Evolutionary conservation across 1,140 invertebrate species (phyloP), one percentile per base, ranked within the genome.

Genomic region (Drosophila carrolli): DNA sequence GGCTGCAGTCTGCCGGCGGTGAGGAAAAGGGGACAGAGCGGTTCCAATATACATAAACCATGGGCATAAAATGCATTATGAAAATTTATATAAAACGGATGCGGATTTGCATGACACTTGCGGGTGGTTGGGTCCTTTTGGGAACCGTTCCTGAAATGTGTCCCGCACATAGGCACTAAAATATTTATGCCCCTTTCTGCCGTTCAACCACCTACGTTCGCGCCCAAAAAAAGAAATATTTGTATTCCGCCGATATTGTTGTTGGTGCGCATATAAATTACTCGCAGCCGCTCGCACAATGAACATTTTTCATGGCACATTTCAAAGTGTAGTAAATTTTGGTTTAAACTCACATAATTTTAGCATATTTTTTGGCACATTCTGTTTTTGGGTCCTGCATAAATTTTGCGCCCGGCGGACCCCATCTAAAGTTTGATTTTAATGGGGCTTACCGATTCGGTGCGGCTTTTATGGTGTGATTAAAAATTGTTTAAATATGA

Each of bases 401-500:
- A 84, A 73, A 73, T 77, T 71, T 59, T 13, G 71, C 19, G 37
- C 9, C 10, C 29, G 29, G 47, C 27, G n/a, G 16, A 11, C 27
- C 4, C 38, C 38, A 11, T 57, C 51, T 54, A 54, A 54, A 63
- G 68, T 72, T 72, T 71, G 68, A 70, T 71, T 72, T 58, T 71
- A 71, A 58, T 51, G 53, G 62, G 44, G 66, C 67, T 72, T 71
- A 72, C 68, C 53, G 68, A 58, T 71, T 58, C 46, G 44, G 19
- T 27, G 67, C 43, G 41, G 74, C 73, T 88, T 84, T 77, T 70
- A 74, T 66, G 68, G 72, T 77, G 75, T 79, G 84, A 88, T 88
- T 88, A 89, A 88, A 88, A 89, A 84, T 80, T 71, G 80, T 80
- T 89, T 86, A 83, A 89, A 88, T 89, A 83, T 74, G 71, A 73